A percentile compares a stretch with the other conserved stretches of the same genome.
Conservation (phyloP, 2,113 vertebrate species). For the Solea solea region DNA sequence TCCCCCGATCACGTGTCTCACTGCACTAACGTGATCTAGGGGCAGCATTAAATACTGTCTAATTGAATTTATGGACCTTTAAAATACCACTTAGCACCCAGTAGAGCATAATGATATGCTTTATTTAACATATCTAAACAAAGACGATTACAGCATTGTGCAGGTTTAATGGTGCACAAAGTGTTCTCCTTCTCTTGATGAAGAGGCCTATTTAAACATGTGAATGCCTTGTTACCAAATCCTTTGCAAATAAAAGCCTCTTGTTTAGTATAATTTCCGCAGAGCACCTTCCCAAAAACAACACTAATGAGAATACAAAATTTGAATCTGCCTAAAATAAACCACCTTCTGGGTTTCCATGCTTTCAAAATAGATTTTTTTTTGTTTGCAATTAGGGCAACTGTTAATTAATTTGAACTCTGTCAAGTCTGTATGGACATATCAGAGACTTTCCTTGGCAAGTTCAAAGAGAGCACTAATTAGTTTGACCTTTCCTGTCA, state of each 20-base stretch:
- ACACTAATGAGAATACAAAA: conserved; percentile 3
- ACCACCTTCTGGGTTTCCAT: not conserved
- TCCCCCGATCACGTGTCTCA: conserved; percentile 62
- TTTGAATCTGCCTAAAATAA: not conserved
- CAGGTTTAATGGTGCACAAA: conserved; percentile 74
- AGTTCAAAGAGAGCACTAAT: conserved; percentile 81
- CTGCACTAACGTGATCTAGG: conserved; percentile 64
- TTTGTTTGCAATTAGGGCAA: conserved; percentile 28
- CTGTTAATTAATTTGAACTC: conserved; percentile 67
- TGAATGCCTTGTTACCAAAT: conserved; percentile 25
- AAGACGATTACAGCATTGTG: conserved; percentile 76
- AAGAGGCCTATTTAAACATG: conserved; percentile 56
- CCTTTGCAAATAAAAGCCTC: conserved; percentile 47
- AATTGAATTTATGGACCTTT: conserved; percentile 86
- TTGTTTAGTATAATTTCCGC: conserved; percentile 10
- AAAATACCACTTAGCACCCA: conserved; percentile 82
- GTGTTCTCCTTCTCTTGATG: conserved; percentile 65
- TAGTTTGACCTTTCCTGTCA: conserved; percentile 84
- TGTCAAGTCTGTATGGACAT: conserved; percentile 59
- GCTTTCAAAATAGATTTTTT: conserved; percentile 11
- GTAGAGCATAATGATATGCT: conserved; percentile 81
- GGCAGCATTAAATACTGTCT: conserved; percentile 79
- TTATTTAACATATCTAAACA: conserved; percentile 84
- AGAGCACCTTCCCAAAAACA: conserved; percentile 12
- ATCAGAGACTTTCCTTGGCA: conserved; percentile 58